These are phyloP conservation scores for Ellobius talpinus DNA, from an alignment of 2,113 vertebrate species.

Conservation along the genomic window DNA sequence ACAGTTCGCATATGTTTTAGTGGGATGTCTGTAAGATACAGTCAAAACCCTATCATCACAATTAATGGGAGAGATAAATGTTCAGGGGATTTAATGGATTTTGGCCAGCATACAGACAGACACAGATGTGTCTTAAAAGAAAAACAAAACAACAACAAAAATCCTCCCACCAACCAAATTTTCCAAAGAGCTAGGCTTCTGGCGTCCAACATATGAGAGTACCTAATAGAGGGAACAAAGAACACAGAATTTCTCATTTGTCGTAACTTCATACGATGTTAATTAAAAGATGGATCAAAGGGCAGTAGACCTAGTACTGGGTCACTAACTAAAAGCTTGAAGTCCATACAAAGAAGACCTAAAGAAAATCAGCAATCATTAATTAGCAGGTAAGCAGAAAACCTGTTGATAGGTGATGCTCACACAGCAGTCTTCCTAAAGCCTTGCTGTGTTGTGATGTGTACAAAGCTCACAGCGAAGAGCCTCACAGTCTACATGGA, in stretches of 20 bases:
- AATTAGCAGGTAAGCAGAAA: constrained; percentile 1
- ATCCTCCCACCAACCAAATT: constrained; percentile 36
- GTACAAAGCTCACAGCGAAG: not conserved
- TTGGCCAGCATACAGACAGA: constrained; percentile 25
- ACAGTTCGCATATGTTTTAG: constrained; percentile 52
- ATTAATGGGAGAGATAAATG: constrained; percentile 1
- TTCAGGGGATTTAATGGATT: constrained; percentile 4
- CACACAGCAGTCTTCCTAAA: not conserved
- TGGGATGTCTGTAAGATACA: constrained; percentile 18
- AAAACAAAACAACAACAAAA: constrained; percentile 20
- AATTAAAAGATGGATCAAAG: constrained; percentile 36
- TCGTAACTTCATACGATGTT: not conserved
- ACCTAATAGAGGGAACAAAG: not conserved
- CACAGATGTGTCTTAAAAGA: constrained; percentile 54
- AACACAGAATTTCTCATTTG: not conserved
- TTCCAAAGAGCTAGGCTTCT: not conserved
- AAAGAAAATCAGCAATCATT: not conserved
- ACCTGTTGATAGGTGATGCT: not conserved
- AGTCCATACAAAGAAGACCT: not conserved
- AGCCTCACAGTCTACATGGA: not conserved
- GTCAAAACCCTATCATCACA: constrained; percentile 62
- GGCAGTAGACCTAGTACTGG: not conserved
- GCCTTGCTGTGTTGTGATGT: not conserved
- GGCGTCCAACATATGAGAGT: not conserved
- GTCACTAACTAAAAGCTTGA: not conserved